These are phyloP conservation scores for Trididemnum clinides DNA, from an alignment of 23 tunicate genomes.

Conservation along the genomic window DNA sequence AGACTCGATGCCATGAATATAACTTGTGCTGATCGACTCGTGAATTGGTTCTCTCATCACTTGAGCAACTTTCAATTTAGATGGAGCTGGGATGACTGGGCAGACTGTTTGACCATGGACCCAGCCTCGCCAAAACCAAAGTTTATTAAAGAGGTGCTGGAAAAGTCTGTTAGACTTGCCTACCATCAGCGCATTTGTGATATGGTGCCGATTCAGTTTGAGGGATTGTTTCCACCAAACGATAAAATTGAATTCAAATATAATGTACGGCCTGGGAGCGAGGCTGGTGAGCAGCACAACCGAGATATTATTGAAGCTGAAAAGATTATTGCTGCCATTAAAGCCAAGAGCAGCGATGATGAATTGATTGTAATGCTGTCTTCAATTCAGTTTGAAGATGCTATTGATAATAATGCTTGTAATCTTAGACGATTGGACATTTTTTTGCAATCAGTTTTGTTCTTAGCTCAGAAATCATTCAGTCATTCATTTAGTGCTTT, in stretches of 20 bases:
- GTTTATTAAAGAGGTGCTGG: slow-evolving; percentile 91
- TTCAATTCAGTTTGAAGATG: slow-evolving; percentile 39
- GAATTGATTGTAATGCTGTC: slow-evolving; percentile 75
- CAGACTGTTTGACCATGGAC: slow-evolving; percentile 70
- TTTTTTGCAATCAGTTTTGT: slow-evolving; percentile 80
- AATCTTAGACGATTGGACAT: slow-evolving; percentile 62
- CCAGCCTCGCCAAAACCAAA: slow-evolving; percentile 74
- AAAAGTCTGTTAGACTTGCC: slow-evolving; percentile 76
- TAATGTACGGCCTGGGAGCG: slow-evolving; percentile 34
- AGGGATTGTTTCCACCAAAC: slow-evolving; percentile 61
- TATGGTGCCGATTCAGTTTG: slow-evolving; percentile 79
- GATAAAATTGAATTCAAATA: slow-evolving; percentile 78
- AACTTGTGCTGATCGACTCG: slow-evolving; percentile 84
- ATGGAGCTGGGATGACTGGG: slow-evolving; percentile 99
- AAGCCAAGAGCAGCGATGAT: slow-evolving; percentile 68
- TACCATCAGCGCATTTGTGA: slow-evolving; percentile 81
- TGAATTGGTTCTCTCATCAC: slow-evolving; percentile 98
- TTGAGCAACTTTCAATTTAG: slow-evolving; percentile 97
- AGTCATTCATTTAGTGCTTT: slow-evolving; percentile 96
- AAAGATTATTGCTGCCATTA: slow-evolving; percentile 69
- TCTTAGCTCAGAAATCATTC: slow-evolving; percentile 93
- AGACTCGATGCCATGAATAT: slow-evolving; percentile 87
- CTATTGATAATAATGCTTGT: not conserved
- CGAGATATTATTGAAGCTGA: slow-evolving; percentile 52
- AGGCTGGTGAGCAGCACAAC: slow-evolving; percentile 39